These are phyloP conservation scores for Rhagoletis zephyria DNA, from an alignment of 1,140 invertebrate genomes.

Conservation along the genomic window DNA sequence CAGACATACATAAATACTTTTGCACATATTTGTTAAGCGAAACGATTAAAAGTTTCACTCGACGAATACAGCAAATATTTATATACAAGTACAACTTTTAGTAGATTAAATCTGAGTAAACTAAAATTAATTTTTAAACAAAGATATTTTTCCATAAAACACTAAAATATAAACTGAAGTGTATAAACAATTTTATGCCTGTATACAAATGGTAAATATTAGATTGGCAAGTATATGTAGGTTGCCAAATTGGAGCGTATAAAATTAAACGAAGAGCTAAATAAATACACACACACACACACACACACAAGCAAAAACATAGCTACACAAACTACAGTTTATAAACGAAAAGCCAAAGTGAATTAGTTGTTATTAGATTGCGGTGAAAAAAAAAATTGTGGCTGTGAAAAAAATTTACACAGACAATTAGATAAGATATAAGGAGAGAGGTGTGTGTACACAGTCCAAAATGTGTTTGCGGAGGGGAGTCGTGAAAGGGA, in stretches of 20 bases:
- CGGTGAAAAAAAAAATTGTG: background rate
- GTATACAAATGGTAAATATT: slow-evolving; percentile 14
- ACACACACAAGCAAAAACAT: background rate
- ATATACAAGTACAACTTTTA: background rate
- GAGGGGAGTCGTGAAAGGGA: background rate
- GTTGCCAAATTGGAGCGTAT: slow-evolving; percentile 15
- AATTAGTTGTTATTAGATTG: slow-evolving; percentile 21
- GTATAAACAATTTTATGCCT: background rate
- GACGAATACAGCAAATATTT: background rate
- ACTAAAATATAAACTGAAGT: background rate
- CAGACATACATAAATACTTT: background rate
- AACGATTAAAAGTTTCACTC: background rate
- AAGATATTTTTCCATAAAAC: background rate
- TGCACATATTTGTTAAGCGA: background rate
- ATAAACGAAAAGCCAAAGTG: background rate
- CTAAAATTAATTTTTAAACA: background rate
- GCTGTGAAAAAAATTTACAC: background rate
- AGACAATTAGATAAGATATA: slow-evolving; percentile 47
- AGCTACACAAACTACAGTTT: background rate
- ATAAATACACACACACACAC: background rate
- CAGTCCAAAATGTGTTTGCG: background rate
- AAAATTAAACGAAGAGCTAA: background rate
- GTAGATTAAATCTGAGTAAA: background rate
- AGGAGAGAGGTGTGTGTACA: slow-evolving; percentile 4
- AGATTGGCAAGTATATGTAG: slow-evolving; percentile 8